Evolutionary conservation across 2,113 vertebrate species (phyloP), one percentile per base, ranked within the genome.

Genomic region (Montifringilla adamsi): DNA sequence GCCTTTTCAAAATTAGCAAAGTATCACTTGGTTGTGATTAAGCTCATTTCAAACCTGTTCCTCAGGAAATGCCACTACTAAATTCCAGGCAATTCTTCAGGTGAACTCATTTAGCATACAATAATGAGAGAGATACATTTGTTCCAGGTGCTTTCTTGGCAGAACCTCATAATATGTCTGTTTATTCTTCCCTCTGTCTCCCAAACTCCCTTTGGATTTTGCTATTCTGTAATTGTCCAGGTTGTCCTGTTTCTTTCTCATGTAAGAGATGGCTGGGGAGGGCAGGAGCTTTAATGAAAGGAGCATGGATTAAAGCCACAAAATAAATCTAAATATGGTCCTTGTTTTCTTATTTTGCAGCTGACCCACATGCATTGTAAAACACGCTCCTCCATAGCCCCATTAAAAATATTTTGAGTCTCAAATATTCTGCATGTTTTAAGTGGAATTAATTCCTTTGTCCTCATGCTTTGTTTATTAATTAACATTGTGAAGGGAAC

Each of bases 31-130:
- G 44, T 84, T 22, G 11, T 59, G 85, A 93, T 89, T 77, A 77
- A 92, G 27, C 41, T 92, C 5, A 62, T 89, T 89, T 92, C 89
- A 94, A 94, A 96, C 93, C 74, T 92, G 91, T 56, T 95, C 66
- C 49, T 96, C 94, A 94, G 87, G 93, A 96, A 95, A 91, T 68
- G 44, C 44, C n/a, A 13, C 52, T 72, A 41, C 49, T 84, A 41
- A 90, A 92, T 91, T 84, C 64, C 94, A 74, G 52, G 60, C 39
- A 89, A 41, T 93, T 87, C 77, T 94, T 94, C 4, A 6, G 47
- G 47, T 4, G 2, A 94, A 91, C 56, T 44, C 62, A 68, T 75
- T 89, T 68, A 87, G 52, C 44, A 75, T 56, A 79, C 35, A 91
- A 84, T 82, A 96, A 89, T 6, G 87, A 89, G 59, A 90, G 90